Percentiles rank a stretch among this genome's conserved stretches.
phyloP scores from a whole-genome alignment of 2,888 invertebrate species.

The Tinea semifulvella region DNA sequence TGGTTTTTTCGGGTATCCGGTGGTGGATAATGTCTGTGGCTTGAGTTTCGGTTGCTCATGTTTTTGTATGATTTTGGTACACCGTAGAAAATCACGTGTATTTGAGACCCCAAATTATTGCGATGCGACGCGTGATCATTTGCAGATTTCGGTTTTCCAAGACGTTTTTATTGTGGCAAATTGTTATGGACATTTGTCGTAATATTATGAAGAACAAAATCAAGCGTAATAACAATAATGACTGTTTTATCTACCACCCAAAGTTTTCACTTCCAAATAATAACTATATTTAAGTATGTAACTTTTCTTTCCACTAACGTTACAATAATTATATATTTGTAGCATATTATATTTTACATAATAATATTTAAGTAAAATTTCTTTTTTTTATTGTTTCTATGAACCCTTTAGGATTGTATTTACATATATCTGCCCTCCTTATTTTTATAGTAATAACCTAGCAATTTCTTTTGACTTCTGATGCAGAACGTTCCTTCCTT shows the following conservation, averaged over 20 bases:
- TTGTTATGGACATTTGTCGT: not conserved
- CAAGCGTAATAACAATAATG: no score
- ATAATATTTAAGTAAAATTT: no score
- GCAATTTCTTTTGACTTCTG: constrained; percentile 34
- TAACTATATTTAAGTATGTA: no score
- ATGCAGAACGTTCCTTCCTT: constrained; percentile 40
- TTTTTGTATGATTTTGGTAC: constrained; percentile 7
- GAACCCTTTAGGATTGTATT: no score
- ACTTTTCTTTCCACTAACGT: no score
- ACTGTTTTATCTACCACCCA: no score
- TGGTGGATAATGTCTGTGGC: constrained; percentile 9
- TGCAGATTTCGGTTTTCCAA: not conserved
- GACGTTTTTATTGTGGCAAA: not conserved
- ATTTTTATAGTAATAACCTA: not conserved
- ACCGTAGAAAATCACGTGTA: not conserved
- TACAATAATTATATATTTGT: no score
- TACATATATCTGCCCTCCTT: not conserved
- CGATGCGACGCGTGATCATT: constrained; percentile 6
- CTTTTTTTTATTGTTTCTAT: no score
- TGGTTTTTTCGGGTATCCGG: constrained; percentile 6
- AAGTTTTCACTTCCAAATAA: no score
- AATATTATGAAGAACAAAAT: no score
- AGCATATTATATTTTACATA: no score
- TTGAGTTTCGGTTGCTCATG: not conserved
- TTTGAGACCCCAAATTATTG: constrained; percentile 7